These are phyloP conservation scores for Lepidurus packardi DNA, from an alignment of 1,140 invertebrate species.

Conservation along the genomic window DNA sequence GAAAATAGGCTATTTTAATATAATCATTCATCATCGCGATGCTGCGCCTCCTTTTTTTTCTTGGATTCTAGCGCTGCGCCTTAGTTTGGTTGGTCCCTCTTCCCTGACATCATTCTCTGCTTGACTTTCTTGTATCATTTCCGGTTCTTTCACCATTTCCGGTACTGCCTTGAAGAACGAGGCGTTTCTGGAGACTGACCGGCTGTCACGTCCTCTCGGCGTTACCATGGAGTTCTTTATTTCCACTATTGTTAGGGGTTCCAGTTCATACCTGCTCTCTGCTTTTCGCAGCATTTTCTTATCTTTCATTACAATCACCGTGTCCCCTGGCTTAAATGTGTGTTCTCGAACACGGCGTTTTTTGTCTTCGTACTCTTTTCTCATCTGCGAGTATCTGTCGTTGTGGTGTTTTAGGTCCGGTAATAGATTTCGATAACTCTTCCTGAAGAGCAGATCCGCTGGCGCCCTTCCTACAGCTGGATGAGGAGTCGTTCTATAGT, in stretches of 20 bases:
- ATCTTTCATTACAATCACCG: neutral
- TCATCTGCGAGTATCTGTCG: neutral
- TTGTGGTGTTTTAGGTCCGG: constrained; percentile 15
- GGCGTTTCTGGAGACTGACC: neutral
- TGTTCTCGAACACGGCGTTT: neutral
- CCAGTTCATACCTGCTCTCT: neutral
- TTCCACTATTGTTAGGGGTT: neutral
- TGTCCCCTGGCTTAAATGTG: neutral
- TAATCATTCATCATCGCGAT: neutral
- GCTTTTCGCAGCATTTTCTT: neutral
- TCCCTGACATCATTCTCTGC: neutral
- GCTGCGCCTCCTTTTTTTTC: neutral
- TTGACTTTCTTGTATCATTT: neutral
- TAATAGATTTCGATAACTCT: neutral
- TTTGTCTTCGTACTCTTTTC: neutral
- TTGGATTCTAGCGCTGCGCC: neutral
- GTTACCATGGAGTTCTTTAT: neutral
- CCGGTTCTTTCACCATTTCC: neutral
- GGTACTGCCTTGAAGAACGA: neutral
- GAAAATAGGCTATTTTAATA: neutral
- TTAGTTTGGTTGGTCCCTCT: neutral
- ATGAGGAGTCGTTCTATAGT: constrained; percentile 17
- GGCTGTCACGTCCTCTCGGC: neutral
- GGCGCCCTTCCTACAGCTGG: neutral
- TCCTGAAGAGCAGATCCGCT: constrained; percentile 5